phyloP scores from a whole-genome alignment of 1,140 invertebrate species.

The Apis cerana region DNA sequence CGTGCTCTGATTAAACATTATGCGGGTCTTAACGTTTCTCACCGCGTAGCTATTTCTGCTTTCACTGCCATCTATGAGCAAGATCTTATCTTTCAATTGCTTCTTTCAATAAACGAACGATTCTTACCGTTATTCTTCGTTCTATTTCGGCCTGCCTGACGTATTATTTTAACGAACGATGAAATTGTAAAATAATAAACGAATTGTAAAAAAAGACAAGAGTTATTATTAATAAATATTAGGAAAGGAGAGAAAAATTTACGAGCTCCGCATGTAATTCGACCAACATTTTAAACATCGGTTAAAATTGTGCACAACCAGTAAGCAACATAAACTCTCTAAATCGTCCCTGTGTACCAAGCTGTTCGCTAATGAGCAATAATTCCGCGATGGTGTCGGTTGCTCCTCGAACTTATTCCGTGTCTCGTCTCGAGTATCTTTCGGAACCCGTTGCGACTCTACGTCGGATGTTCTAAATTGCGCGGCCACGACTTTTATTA shows the following conservation, averaged over 20 bases:
- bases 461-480: constrained; percentile 71
- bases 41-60: constrained; percentile 41
- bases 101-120: constrained; percentile 28
- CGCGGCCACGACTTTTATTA: constrained; percentile 75
- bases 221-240: too few relatives aligned
- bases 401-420: constrained; percentile 34
- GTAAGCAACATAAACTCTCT: constrained; percentile 26
- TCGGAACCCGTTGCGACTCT: constrained; percentile 55
- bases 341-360: neutral
- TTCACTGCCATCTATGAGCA: neutral
- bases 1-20: constrained; percentile 81
- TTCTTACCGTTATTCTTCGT: neutral
- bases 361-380: constrained; percentile 58
- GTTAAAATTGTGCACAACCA: constrained; percentile 10
- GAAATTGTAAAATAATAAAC: neutral
- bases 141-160: neutral
- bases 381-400: constrained; percentile 40
- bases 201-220: too few relatives aligned
- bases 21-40: constrained; percentile 74
- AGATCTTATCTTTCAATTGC: constrained; percentile 35
- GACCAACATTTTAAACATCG: constrained; percentile 24
- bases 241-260: too few relatives aligned
- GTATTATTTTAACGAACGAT: neutral
- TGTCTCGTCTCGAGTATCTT: constrained; percentile 54
- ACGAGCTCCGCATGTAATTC: constrained; percentile 21